A percentile compares a stretch with the other conserved stretches of the same genome.
These are phyloP conservation scores for Crepidodera aurea DNA, from an alignment of 2,888 invertebrate genomes.

Conservation along the genomic window DNA sequence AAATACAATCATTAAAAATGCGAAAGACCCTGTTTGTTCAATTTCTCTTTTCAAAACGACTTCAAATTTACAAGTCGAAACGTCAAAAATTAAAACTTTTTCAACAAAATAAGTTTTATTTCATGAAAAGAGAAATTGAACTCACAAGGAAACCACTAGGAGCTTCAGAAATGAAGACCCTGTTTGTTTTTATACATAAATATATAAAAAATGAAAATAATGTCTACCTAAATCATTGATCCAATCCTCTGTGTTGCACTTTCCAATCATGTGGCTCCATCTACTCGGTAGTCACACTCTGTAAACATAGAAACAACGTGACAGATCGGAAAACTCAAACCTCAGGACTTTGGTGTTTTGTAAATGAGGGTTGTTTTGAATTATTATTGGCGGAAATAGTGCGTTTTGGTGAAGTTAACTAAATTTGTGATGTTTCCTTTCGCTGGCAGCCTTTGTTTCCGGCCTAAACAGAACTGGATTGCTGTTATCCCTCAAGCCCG, in stretches of 20 bases:
- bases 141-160: too few relatives aligned
- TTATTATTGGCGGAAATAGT: background rate
- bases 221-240: background rate
- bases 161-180: too few relatives aligned
- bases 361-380: background rate
- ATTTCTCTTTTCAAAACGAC: too few relatives aligned
- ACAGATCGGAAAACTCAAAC: slow-evolving; percentile 17
- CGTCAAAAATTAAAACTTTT: too few relatives aligned
- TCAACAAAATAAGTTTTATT: too few relatives aligned
- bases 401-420: slow-evolving; percentile 1
- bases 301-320: slow-evolving; percentile 27
- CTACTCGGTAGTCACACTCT: slow-evolving; percentile 5
- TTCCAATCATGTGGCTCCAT: slow-evolving; percentile 11
- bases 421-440: slow-evolving; percentile 44
- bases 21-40: too few relatives aligned
- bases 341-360: background rate
- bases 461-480: slow-evolving; percentile 41
- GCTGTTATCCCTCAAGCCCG: slow-evolving; percentile 12
- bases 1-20: too few relatives aligned
- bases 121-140: too few relatives aligned
- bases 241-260: background rate
- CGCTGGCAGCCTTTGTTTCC: slow-evolving; percentile 72
- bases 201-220: too few relatives aligned
- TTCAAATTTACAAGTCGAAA: too few relatives aligned
- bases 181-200: too few relatives aligned